Conservation (phyloP, 2,113 vertebrate genomes). For the Nymphicus hollandicus region DNA sequence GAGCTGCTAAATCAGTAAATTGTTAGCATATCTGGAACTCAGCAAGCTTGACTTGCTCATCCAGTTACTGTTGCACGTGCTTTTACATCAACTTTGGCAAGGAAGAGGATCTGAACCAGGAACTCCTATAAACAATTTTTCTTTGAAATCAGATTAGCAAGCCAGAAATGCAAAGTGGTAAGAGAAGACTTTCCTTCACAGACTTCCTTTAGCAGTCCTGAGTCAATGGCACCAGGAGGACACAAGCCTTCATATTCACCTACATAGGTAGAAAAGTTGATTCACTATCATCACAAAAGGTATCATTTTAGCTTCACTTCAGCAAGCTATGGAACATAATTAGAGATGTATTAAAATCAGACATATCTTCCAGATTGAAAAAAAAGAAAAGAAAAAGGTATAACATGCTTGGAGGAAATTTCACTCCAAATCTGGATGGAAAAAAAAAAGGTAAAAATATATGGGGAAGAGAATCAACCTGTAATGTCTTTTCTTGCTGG, state of each 20-base stretch:
- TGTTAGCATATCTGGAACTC: conserved; percentile 25
- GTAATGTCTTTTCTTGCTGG: neutral
- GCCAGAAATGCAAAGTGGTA: conserved; percentile 16
- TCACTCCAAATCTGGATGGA: neutral
- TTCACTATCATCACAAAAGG: neutral
- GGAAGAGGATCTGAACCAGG: conserved; percentile 52
- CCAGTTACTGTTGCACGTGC: conserved; percentile 15
- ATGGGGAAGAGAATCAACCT: neutral
- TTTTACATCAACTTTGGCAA: conserved; percentile 19
- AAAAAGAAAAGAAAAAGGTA: neutral
- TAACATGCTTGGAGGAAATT: neutral
- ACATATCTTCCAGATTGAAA: neutral
- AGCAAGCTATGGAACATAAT: neutral
- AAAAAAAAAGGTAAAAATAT: neutral
- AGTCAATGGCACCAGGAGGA: neutral
- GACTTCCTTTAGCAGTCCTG: neutral
- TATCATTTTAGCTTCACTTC: neutral
- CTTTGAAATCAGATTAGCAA: conserved; percentile 51
- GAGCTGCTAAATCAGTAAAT: conserved; percentile 38
- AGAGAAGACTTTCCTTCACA: neutral
- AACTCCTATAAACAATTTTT: conserved; percentile 36
- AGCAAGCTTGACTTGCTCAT: conserved; percentile 49
- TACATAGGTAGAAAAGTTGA: neutral
- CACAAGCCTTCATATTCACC: neutral
- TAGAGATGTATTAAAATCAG: neutral